These are phyloP conservation scores for Chaetodon trifascialis DNA, from an alignment of 2,113 vertebrate species.

Conservation along the genomic window DNA sequence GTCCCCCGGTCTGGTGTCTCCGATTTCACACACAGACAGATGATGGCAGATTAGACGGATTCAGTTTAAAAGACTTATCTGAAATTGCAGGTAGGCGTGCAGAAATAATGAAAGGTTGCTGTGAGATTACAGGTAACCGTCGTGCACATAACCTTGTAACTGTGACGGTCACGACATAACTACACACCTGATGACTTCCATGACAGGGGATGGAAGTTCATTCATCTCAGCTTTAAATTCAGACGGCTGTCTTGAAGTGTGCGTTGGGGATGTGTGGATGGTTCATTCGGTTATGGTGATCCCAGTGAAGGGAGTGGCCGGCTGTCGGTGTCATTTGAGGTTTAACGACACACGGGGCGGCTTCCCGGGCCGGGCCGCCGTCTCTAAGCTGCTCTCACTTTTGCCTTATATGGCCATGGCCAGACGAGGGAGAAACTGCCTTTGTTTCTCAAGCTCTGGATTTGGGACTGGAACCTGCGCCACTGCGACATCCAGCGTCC, in stretches of 20 bases:
- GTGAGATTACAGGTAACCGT: no score
- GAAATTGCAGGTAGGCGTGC: not conserved
- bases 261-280: not conserved
- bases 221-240: not conserved
- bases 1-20: slow-evolving; percentile 10
- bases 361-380: slow-evolving; percentile 72
- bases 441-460: slow-evolving; percentile 86
- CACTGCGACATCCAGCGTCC: slow-evolving; percentile 84
- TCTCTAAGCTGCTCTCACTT: slow-evolving; percentile 75
- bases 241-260: not conserved
- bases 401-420: slow-evolving; percentile 95
- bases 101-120: no score
- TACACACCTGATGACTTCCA: slow-evolving; percentile 10
- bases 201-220: not conserved
- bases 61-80: not conserved
- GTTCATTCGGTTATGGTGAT: not conserved
- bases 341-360: slow-evolving; percentile 39
- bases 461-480: slow-evolving; percentile 49
- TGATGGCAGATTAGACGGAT: not conserved
- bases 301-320: slow-evolving; percentile 64
- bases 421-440: slow-evolving; percentile 82
- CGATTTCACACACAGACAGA: slow-evolving; percentile 16
- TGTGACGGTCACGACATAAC: slow-evolving; percentile 8
- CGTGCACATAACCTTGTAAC: not conserved
- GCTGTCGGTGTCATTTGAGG: slow-evolving; percentile 37